A percentile compares a stretch with the other conserved stretches of the same genome.
Conservation (phyloP, 1,140 invertebrate species). For the Drosophila ambigua region DNA sequence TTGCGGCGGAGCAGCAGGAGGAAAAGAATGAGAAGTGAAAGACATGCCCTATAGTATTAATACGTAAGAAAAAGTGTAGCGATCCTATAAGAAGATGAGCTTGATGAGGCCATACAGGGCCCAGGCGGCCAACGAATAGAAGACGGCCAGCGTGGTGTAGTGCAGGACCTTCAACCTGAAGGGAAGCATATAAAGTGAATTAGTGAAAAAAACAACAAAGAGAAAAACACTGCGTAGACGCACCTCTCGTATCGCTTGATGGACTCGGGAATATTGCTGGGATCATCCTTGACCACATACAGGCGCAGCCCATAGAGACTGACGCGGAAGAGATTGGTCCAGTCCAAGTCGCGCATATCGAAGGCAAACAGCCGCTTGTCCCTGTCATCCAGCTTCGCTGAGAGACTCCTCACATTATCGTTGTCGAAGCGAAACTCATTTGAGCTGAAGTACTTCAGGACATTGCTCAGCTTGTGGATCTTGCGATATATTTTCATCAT, state of each 20-base stretch:
- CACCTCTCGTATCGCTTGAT: constrained; percentile 86
- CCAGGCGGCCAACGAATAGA: constrained; percentile 65
- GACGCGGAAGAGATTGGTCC: constrained; percentile 87
- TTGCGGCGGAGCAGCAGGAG: not conserved
- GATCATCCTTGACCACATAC: constrained; percentile 90
- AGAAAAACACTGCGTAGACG: not conserved
- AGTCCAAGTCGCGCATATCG: constrained; percentile 88
- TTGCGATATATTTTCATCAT: constrained; percentile 90
- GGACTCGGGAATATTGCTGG: constrained; percentile 87
- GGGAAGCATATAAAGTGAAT: not conserved
- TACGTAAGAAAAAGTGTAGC: constrained; percentile 24
- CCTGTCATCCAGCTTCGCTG: constrained; percentile 85
- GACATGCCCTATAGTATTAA: constrained; percentile 47
- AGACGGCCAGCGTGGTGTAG: constrained; percentile 64
- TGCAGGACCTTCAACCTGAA: constrained; percentile 79
- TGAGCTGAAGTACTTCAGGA: constrained; percentile 89
- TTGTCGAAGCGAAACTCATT: constrained; percentile 89
- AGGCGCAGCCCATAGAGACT: constrained; percentile 88
- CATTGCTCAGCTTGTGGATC: constrained; percentile 88
- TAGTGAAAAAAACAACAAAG: not conserved
- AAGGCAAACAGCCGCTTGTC: constrained; percentile 89
- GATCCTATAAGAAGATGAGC: constrained; percentile 60
- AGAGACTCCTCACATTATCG: constrained; percentile 87
- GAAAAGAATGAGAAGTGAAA: constrained; percentile 8
- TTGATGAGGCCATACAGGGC: constrained; percentile 66